phyloP scores from a whole-genome alignment of 1,140 invertebrate genomes.

The Chrysopa pallens region DNA sequence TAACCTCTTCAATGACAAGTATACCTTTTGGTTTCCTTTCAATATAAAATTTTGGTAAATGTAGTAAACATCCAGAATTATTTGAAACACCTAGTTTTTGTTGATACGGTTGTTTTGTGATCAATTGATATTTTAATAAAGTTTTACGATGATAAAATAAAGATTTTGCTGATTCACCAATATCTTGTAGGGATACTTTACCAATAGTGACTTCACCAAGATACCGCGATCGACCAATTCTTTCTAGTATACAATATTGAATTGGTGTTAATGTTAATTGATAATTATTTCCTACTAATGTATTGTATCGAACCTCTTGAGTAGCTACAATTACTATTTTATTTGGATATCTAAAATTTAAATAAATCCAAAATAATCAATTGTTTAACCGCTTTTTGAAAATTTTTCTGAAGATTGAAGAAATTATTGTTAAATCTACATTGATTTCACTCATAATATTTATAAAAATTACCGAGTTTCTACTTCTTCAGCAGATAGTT shows the following conservation, averaged over 20 bases:
- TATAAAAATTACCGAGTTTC: slow-evolving; percentile 19
- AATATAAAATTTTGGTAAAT: slow-evolving; percentile 39
- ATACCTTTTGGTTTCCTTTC: slow-evolving; percentile 34
- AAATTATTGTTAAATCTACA: too few relatives aligned
- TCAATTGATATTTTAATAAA: slow-evolving; percentile 35
- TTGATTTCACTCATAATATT: background rate
- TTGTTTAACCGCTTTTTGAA: background rate
- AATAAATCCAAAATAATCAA: background rate
- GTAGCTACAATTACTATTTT: slow-evolving; percentile 53
- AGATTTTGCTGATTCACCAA: slow-evolving; percentile 39
- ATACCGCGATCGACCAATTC: slow-evolving; percentile 51
- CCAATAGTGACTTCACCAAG: slow-evolving; percentile 54
- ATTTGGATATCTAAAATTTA: slow-evolving; percentile 29
- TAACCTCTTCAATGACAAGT: slow-evolving; percentile 31
- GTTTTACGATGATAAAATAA: slow-evolving; percentile 48
- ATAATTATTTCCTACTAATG: slow-evolving; percentile 27
- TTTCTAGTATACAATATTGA: slow-evolving; percentile 57
- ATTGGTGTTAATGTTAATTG: slow-evolving; percentile 25
- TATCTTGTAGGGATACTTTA: slow-evolving; percentile 29
- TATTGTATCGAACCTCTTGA: slow-evolving; percentile 36
- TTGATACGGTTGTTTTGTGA: slow-evolving; percentile 41
- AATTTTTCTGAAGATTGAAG: too few relatives aligned
- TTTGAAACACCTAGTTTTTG: slow-evolving; percentile 21
- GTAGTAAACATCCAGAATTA: slow-evolving; percentile 30
- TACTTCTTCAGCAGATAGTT: slow-evolving; percentile 24